These are phyloP conservation scores for Mesocricetus auratus DNA, from an alignment of 2,113 vertebrate genomes.

Conservation along the genomic window DNA sequence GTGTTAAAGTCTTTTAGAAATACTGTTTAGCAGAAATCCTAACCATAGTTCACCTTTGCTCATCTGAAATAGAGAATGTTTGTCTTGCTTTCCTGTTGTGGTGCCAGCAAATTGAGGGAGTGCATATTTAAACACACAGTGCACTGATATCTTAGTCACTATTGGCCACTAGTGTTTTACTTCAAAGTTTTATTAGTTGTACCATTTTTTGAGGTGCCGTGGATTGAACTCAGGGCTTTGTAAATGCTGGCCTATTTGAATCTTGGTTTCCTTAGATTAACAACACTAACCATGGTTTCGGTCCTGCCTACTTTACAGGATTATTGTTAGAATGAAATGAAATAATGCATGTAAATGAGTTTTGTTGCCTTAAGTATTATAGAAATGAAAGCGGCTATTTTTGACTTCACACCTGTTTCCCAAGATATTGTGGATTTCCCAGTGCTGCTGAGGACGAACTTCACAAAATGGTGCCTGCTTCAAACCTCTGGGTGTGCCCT, in stretches of 20 bases:
- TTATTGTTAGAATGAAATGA: conserved; percentile 77
- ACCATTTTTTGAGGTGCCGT: neutral
- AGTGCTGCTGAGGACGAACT: neutral
- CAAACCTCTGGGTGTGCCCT: neutral
- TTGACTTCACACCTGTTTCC: conserved; percentile 73
- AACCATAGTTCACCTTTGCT: neutral
- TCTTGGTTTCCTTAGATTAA: conserved; percentile 53
- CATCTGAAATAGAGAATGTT: neutral
- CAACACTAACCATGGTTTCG: conserved; percentile 58
- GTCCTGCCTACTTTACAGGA: conserved; percentile 54
- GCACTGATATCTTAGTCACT: neutral
- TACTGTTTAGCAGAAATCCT: conserved; percentile 15
- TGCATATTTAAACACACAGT: neutral
- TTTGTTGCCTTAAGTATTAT: conserved; percentile 61
- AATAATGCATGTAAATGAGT: conserved; percentile 80
- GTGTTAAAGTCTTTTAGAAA: neutral
- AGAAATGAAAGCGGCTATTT: conserved; percentile 78
- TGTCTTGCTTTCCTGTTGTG: neutral
- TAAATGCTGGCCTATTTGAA: conserved; percentile 16
- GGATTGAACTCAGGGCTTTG: neutral
- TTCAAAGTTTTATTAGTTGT: neutral
- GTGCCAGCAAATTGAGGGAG: neutral
- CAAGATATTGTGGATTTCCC: conserved; percentile 51
- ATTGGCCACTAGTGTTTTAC: neutral
- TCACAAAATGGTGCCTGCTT: conserved; percentile 47